Evolutionary conservation across 2,888 invertebrate genomes (phyloP), one percentile per base, ranked within the genome.

Genomic region (Lithophane semibrunnea): DNA sequence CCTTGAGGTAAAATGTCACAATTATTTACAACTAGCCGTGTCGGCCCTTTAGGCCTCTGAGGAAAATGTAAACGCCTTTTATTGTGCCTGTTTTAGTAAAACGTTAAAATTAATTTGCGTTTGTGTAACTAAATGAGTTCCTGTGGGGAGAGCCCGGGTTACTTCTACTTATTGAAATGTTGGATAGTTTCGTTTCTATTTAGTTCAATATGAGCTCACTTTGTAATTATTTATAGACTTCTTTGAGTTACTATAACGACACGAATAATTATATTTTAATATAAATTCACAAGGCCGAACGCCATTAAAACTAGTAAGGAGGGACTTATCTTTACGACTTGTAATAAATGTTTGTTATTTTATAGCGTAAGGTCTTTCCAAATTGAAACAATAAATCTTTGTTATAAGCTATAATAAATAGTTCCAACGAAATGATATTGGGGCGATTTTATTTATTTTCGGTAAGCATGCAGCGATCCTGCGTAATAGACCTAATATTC

Each of bases 21-120:
- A 93, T 93, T 93, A 93, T 93, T 94, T 93, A 94, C 92, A 92
- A 91, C 90, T 90, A 90, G 88, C 89, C 89, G 90, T 89, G 90
- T 83, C 86, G 89, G 88, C 88, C 89, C 90, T 90, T 88, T 79
- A 85, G 88, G 84, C 86, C 90, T 90, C 89, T 83, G 81, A 91
- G 90, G 91, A 91, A 90, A 92, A 91, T 88, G 88, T 89, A 90
- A 91, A 90, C 86, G 87, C 82, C 89, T 92, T 93, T 92, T 91
- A 92, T 90, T 91, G 86, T 88, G 85, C 89, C 88, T 91, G 89
- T 91, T 91, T 90, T 90, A 91, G 88, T 88, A 86, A 88, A 91
- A 92, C 89, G 90, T 89, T 90, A 89, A 92, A 93, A 93, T 92
- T 91, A 91, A 92, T 91, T 91, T 90, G 85, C 86, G 88, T 91